Percentiles rank a stretch among this genome's conserved stretches.
phyloP scores from a whole-genome alignment of 2,113 vertebrate species.

The Hystrix brachyura region DNA sequence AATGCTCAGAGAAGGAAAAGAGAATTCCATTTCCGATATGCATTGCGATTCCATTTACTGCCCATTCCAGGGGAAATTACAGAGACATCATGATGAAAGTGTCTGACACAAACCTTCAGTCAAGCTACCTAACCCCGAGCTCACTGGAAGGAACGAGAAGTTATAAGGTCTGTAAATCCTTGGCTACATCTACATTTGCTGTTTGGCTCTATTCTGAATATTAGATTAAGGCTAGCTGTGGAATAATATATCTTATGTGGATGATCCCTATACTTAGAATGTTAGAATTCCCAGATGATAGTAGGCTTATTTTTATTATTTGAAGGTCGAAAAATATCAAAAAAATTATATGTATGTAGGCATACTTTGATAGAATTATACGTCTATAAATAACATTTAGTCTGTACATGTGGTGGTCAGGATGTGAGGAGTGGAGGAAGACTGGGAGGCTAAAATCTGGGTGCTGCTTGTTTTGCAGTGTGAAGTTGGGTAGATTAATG shows the following conservation, averaged over 20 bases:
- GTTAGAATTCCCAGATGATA: not conserved
- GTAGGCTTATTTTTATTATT: constrained; percentile 29
- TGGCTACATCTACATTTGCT: not conserved
- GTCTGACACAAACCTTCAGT: constrained; percentile 86
- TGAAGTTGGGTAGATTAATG: not conserved
- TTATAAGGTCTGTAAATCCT: constrained; percentile 87
- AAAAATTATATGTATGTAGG: not conserved
- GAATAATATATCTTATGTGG: not conserved
- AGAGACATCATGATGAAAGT: constrained; percentile 92
- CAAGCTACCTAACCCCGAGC: constrained; percentile 86
- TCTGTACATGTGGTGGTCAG: not conserved
- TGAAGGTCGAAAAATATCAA: not conserved
- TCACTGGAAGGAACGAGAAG: constrained; percentile 86
- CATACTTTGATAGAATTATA: not conserved
- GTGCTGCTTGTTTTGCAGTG: not conserved
- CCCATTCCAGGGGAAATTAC: constrained; percentile 90
- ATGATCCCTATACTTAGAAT: not conserved
- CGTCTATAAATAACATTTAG: not conserved
- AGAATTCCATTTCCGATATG: constrained; percentile 88
- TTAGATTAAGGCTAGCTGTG: not conserved
- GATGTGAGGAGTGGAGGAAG: not conserved
- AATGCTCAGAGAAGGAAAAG: constrained; percentile 75
- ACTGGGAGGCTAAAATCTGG: not conserved
- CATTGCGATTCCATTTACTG: constrained; percentile 89
- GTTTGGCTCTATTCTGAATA: not conserved